A percentile compares a stretch with the other conserved stretches of the same genome.
These are phyloP conservation scores for Ptilorrhoa leucosticta DNA, from an alignment of 2,113 vertebrate species.

Conservation along the genomic window DNA sequence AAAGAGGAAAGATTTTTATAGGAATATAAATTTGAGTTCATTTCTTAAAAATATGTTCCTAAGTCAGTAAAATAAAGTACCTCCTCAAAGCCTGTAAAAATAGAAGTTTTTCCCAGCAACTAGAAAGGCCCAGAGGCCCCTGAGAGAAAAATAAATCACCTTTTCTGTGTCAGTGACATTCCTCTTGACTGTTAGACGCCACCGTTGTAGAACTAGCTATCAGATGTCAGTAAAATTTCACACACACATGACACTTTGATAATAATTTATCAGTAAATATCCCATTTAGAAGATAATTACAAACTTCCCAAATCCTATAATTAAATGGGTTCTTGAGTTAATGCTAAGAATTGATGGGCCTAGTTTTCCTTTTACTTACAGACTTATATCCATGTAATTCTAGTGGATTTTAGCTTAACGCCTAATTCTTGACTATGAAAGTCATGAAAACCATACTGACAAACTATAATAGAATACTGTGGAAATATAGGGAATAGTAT, in stretches of 20 bases:
- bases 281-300: background rate
- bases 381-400: background rate
- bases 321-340: background rate
- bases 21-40: background rate
- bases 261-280: slow-evolving; percentile 1
- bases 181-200: background rate
- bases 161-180: background rate
- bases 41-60: background rate
- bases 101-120: background rate
- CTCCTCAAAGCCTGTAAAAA: background rate
- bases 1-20: background rate
- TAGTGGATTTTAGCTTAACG: background rate
- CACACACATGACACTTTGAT: background rate
- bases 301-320: background rate
- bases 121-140: background rate
- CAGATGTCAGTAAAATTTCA: background rate
- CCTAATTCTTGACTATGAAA: background rate
- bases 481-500: background rate
- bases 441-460: background rate
- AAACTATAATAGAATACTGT: background rate
- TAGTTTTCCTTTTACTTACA: background rate
- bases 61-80: background rate
- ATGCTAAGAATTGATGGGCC: background rate
- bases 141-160: background rate
- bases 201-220: background rate